Evolutionary conservation across 2,888 invertebrate genomes (phyloP).

Genomic region (Punctoribates punctum): DNA sequence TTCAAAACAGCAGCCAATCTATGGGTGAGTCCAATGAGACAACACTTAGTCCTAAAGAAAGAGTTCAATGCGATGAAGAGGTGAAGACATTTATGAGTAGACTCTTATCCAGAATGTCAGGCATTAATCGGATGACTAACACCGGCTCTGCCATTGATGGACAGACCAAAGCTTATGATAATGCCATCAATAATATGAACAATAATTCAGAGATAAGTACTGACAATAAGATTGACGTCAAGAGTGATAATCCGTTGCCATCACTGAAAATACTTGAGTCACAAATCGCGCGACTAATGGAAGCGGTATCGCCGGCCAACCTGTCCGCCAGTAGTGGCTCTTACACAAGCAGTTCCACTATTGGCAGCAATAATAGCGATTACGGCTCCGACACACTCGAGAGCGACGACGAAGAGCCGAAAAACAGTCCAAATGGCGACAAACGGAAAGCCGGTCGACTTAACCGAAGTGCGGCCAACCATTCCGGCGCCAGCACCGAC

Average conservation of each 20-base stretch:
- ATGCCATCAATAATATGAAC: background rate
- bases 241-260: slow-evolving; percentile 7
- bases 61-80: background rate
- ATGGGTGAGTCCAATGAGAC: background rate
- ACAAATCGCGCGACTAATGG: slow-evolving; percentile 48
- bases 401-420: slow-evolving; percentile 43
- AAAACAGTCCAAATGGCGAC: background rate
- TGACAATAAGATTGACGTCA: background rate
- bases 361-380: slow-evolving; percentile 48
- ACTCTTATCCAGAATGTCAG: background rate
- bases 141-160: background rate
- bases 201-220: background rate
- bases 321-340: slow-evolving; percentile 41
- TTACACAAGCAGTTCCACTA: slow-evolving; percentile 47
- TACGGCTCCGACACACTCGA: slow-evolving; percentile 49
- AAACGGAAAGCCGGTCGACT: background rate
- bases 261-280: slow-evolving; percentile 45
- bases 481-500: background rate
- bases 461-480: background rate
- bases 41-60: background rate
- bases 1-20: background rate
- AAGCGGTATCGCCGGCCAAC: slow-evolving; percentile 47
- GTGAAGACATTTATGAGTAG: slow-evolving; percentile 11
- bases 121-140: background rate
- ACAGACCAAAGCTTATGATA: background rate